Base-by-base conservation (phyloP, 2,888 invertebrate genomes). In the Apamea monoglypha region DNA sequence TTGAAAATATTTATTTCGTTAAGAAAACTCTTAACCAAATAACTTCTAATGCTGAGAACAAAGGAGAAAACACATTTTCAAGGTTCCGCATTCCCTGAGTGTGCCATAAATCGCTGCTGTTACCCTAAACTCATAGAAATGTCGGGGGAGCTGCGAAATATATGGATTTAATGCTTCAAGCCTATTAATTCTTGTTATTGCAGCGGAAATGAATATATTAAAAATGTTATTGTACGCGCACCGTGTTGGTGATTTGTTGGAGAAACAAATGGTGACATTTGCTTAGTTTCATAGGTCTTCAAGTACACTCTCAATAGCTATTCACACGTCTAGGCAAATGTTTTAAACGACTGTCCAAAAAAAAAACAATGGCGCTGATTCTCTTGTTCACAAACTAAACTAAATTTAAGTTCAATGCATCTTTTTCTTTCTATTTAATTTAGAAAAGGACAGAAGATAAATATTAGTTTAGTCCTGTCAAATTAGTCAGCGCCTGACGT, bases 31-130 rank as follows among this genome's bases (percentile, higher is more conserved):
- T 64, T 64, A 81, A 76, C 66, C 14, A 76, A 86, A 83, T 85
- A 83, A 87, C 80, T 86, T 82, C n/a, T 21, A 73, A 78, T 81
- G 14, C 72, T 70, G 56, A 56, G 72, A 84, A 84, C 80, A 85
- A 85, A 74, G 77, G 66, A 73, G 66, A 80, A 85, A 70, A 78
- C 53, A 78, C 53, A 79, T 79, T 84, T 80, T 73, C 78, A 78
- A 78, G 76, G 72, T 80, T 70, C 36, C 78, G 44, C 70, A 53
- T 81, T 74, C 61, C 70, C 76, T 82, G 73, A 85, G 85, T 87
- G 63, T 56, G 85, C 82, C n/a, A 85, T 87, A 87, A 87, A 87
- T 87, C 50, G 80, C 74, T 74, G 59, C 76, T 82, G 80, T 72
- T 76, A 74, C 82, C 79, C 78, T 74, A 80, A 84, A 85, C 40